A percentile compares a stretch with the other conserved stretches of the same genome.
Evolutionary conservation across 2,888 invertebrate species (phyloP).

Genomic region (Marasmarcha lunaedactyla): DNA sequence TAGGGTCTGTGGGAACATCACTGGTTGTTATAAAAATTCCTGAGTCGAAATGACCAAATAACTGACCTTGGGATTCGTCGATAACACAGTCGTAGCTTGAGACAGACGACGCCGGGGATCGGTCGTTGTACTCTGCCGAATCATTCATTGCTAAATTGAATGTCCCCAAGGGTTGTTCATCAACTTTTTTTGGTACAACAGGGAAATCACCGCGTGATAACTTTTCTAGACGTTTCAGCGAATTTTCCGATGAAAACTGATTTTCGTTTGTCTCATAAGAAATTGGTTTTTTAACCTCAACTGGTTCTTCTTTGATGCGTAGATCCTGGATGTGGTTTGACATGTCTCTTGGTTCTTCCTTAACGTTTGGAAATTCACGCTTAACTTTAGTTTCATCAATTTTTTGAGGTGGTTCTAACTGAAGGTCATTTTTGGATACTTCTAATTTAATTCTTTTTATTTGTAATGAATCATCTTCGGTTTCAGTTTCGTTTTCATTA

Average conservation of each 20-base stretch:
- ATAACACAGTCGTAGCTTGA: conserved; percentile 69
- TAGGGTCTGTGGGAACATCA: conserved; percentile 91
- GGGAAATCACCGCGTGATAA: conserved; percentile 83
- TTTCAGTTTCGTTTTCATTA: conserved; percentile 24
- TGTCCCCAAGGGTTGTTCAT: conserved; percentile 33
- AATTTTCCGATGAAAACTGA: conserved; percentile 71
- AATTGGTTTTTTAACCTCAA: conserved; percentile 30
- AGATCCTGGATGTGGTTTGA: conserved; percentile 34
- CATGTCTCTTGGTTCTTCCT: conserved; percentile 34
- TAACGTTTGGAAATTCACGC: conserved; percentile 27
- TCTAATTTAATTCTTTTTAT: conserved; percentile 50
- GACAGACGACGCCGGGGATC: conserved; percentile 72
- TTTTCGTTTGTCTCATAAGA: conserved; percentile 7
- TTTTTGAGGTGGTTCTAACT: conserved; percentile 15
- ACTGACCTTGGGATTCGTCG: conserved; percentile 73
- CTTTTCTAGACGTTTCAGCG: conserved; percentile 82
- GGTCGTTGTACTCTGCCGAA: conserved; percentile 51
- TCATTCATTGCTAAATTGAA: conserved; percentile 51
- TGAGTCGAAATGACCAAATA: conserved; percentile 79
- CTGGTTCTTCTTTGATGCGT: conserved; percentile 46
- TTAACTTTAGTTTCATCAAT: conserved; percentile 36
- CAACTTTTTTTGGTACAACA: conserved; percentile 36
- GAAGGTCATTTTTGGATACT: conserved; percentile 19
- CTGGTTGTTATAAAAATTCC: conserved; percentile 78
- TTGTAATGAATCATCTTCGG: conserved; percentile 39